Percentiles rank a stretch among this genome's conserved stretches.
Evolutionary conservation across 2,113 vertebrate genomes (phyloP).

Genomic region (Hydrolagus affinis): DNA sequence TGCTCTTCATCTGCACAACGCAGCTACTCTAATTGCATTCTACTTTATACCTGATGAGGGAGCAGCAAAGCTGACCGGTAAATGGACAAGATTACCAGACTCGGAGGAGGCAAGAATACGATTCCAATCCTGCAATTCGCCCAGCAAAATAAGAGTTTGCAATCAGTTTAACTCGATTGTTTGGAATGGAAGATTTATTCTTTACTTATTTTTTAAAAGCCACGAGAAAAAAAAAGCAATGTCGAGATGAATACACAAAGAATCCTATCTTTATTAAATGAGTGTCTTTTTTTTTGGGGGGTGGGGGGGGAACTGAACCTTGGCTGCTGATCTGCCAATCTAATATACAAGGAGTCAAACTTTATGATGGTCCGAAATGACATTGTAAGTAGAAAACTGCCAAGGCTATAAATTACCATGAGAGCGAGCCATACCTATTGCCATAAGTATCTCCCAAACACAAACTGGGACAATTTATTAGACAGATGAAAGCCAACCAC

Average conservation of each 20-base stretch:
- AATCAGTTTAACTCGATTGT: background rate
- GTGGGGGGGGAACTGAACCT: too few species aligned
- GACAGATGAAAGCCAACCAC: background rate
- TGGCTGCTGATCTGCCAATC: slow-evolving; percentile 1
- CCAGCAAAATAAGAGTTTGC: background rate
- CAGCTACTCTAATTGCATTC: slow-evolving; percentile 7
- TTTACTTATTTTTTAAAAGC: too few species aligned
- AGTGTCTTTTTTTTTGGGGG: background rate
- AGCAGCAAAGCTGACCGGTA: background rate
- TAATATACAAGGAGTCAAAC: background rate
- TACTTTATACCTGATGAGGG: slow-evolving; percentile 22
- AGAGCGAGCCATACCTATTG: background rate
- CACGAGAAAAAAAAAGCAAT: background rate
- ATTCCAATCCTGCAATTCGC: background rate
- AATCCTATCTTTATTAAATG: slow-evolving; percentile 8
- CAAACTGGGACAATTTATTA: background rate
- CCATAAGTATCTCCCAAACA: background rate
- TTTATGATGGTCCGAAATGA: background rate
- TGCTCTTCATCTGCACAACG: background rate
- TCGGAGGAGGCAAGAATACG: background rate
- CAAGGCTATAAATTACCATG: background rate
- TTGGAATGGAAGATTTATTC: background rate
- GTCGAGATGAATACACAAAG: background rate
- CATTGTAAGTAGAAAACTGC: background rate
- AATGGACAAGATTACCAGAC: background rate